Evolutionary conservation across 2,888 invertebrate species (phyloP).

Genomic region (Muscina levida): DNA sequence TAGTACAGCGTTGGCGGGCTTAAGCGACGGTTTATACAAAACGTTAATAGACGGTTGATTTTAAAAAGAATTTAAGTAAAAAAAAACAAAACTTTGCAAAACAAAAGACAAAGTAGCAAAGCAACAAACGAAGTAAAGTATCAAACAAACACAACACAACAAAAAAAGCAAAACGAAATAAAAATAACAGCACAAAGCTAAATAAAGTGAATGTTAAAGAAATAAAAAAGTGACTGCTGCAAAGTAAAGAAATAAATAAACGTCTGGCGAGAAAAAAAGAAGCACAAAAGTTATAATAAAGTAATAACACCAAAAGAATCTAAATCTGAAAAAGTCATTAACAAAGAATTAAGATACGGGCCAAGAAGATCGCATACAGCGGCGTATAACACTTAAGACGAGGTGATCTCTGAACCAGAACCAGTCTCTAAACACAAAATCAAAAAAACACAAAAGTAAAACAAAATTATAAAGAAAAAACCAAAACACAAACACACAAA

Average conservation of each 20-base stretch:
- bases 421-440: conserved; percentile 64
- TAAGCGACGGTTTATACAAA: conserved; percentile 73
- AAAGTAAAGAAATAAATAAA: conserved; percentile 30
- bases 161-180: conserved; percentile 43
- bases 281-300: conserved; percentile 41
- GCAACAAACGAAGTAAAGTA: conserved; percentile 43
- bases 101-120: conserved; percentile 40
- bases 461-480: conserved; percentile 31
- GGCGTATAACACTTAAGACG: conserved; percentile 56
- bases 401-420: conserved; percentile 65
- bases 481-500: background rate
- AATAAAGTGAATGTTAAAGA: conserved; percentile 22
- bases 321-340: conserved; percentile 24
- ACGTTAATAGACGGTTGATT: conserved; percentile 57
- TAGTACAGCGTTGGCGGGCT: conserved; percentile 79
- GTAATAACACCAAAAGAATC: conserved; percentile 10
- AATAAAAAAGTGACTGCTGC: conserved; percentile 15
- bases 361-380: conserved; percentile 34
- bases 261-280: conserved; percentile 20
- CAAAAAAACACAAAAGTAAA: conserved; percentile 10
- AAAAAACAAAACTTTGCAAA: conserved; percentile 40
- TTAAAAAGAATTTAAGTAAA: conserved; percentile 27
- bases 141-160: conserved; percentile 38
- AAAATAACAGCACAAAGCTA: conserved; percentile 32
- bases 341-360: conserved; percentile 33